A percentile compares a stretch with the other conserved stretches of the same genome.
Conservation (phyloP, 92 coral and sea anemone genomes). For the Epizoanthus ramosus region DNA sequence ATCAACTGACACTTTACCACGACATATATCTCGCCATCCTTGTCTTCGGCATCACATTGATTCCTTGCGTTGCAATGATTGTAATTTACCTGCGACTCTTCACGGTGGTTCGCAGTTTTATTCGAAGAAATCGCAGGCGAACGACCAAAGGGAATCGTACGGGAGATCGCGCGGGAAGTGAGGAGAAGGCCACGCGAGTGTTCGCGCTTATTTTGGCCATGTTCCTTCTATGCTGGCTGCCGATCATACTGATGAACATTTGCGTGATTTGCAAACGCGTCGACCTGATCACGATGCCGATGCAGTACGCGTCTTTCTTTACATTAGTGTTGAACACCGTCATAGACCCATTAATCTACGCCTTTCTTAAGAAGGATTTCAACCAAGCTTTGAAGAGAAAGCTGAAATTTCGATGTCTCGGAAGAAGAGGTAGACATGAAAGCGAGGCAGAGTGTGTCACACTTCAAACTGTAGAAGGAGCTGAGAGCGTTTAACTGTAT, state of each 20-base stretch:
- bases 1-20: slow-evolving; percentile 55
- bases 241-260: slow-evolving; percentile 78
- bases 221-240: slow-evolving; percentile 82
- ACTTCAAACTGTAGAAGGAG: slow-evolving; percentile 28
- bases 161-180: slow-evolving; percentile 81
- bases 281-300: slow-evolving; percentile 56
- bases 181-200: slow-evolving; percentile 79
- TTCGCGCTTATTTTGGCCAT: slow-evolving; percentile 79
- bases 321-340: slow-evolving; percentile 80
- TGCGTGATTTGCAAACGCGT: slow-evolving; percentile 62
- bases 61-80: slow-evolving; percentile 80
- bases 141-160: slow-evolving; percentile 85
- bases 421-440: not conserved
- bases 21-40: slow-evolving; percentile 63
- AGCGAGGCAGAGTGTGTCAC: slow-evolving; percentile 17
- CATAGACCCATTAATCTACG: slow-evolving; percentile 81
- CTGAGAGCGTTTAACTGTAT: not conserved
- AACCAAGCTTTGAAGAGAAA: slow-evolving; percentile 53
- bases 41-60: slow-evolving; percentile 66
- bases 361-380: slow-evolving; percentile 80
- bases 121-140: slow-evolving; percentile 74
- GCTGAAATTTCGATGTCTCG: slow-evolving; percentile 11
- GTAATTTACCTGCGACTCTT: slow-evolving; percentile 74
- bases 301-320: slow-evolving; percentile 71
- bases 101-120: slow-evolving; percentile 74